phyloP scores from a whole-genome alignment of 2,888 invertebrate species.

The Leucophora obtusa region DNA sequence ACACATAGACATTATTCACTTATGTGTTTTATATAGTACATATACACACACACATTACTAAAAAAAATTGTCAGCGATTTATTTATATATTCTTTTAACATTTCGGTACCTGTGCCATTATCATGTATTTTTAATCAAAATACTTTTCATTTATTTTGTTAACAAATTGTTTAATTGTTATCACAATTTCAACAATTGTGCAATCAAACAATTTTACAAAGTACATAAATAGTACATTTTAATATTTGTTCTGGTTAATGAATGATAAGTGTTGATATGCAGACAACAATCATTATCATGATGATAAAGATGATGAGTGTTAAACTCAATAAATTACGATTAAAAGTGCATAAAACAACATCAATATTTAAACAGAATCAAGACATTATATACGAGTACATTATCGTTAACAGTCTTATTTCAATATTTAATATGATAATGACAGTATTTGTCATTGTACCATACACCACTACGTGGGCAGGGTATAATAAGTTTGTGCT shows the following conservation, averaged over 20 bases:
- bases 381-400: no score
- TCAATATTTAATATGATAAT: constrained; percentile 25
- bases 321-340: background rate
- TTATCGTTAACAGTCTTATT: background rate
- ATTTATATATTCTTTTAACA: background rate
- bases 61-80: constrained; percentile 42
- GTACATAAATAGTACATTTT: constrained; percentile 6
- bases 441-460: constrained; percentile 26
- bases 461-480: no score
- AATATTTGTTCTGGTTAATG: constrained; percentile 43
- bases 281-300: constrained; percentile 26
- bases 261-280: constrained; percentile 50
- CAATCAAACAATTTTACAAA: constrained; percentile 38
- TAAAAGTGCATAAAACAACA: background rate
- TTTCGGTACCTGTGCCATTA: constrained; percentile 7
- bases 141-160: constrained; percentile 25
- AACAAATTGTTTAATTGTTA: constrained; percentile 40
- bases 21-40: constrained; percentile 14
- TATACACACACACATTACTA: constrained; percentile 16
- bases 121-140: constrained; percentile 39
- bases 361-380: background rate
- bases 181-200: constrained; percentile 38
- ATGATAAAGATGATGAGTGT: background rate
- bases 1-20: constrained; percentile 19
- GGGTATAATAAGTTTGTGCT: no score